Percentiles rank a stretch among this genome's conserved stretches.
Evolutionary conservation across 2,797 vertebrate genomes (phyloP).

Genomic region (Anabas testudineus): DNA sequence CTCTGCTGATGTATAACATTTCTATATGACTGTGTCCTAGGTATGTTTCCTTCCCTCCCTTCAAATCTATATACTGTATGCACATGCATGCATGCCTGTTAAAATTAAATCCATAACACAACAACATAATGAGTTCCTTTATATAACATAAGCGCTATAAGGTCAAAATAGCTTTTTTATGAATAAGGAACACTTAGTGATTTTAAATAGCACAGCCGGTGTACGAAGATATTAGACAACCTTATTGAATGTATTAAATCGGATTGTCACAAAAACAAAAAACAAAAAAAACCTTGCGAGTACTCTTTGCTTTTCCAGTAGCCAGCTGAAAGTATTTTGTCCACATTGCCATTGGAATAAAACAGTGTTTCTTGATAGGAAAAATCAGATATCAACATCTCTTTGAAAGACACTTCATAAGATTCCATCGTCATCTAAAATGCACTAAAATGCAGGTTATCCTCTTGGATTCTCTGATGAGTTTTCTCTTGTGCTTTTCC

Average conservation of each 20-base stretch:
- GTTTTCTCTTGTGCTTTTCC: conserved; percentile 70
- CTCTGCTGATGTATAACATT: conserved; percentile 8
- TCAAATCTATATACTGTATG: conserved; percentile 26
- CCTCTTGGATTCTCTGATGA: conserved; percentile 48
- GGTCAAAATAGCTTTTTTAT: conserved; percentile 46
- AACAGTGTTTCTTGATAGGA: conserved; percentile 69
- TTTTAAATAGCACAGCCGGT: conserved; percentile 58
- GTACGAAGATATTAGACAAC: conserved; percentile 42
- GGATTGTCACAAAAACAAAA: conserved; percentile 41
- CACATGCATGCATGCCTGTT: conserved; percentile 31
- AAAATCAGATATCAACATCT: conserved; percentile 70
- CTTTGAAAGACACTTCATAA: conserved; percentile 80
- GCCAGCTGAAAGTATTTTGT: conserved; percentile 76
- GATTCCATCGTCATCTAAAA: conserved; percentile 65
- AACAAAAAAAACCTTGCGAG: conserved; percentile 32
- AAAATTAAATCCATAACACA: conserved; percentile 37
- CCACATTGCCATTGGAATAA: conserved; percentile 65
- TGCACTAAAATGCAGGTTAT: conserved; percentile 58
- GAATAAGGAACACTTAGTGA: conserved; percentile 61
- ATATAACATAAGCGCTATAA: conserved; percentile 63
- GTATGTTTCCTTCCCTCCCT: conserved; percentile 11
- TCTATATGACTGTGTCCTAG: neutral
- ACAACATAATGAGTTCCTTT: conserved; percentile 47
- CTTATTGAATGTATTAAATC: conserved; percentile 49
- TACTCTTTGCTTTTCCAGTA: conserved; percentile 77